Conservation (phyloP, 1,140 invertebrate genomes). For the Sycophila sp. region DNA sequence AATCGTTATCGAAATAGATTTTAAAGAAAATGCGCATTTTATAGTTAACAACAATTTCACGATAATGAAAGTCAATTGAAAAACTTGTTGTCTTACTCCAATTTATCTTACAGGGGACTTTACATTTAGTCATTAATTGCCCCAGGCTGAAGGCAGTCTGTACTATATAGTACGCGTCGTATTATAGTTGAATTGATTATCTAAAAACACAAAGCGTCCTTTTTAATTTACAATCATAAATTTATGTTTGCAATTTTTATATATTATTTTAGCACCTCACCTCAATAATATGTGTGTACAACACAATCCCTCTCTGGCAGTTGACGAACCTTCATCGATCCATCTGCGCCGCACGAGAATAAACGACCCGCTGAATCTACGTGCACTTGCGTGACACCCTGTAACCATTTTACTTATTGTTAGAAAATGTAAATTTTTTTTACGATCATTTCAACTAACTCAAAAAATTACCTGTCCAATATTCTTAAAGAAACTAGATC, state of each 20-base stretch:
- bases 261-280: background rate
- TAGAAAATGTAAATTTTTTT: constrained; percentile 5
- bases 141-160: constrained; percentile 23
- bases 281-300: constrained; percentile 62
- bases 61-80: constrained; percentile 25
- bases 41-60: constrained; percentile 34
- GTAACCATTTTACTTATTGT: constrained; percentile 8
- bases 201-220: constrained; percentile 22
- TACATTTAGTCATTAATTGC: constrained; percentile 28
- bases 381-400: constrained; percentile 93
- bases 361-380: constrained; percentile 87
- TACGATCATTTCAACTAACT: background rate
- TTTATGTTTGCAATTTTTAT: background rate
- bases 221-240: background rate
- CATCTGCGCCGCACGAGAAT: constrained; percentile 98
- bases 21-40: constrained; percentile 34
- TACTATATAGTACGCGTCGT: constrained; percentile 16
- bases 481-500: constrained; percentile 94
- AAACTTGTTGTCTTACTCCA: constrained; percentile 21
- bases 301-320: constrained; percentile 78
- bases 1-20: constrained; percentile 35
- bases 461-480: constrained; percentile 76
- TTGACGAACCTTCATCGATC: constrained; percentile 96
- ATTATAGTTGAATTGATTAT: constrained; percentile 18
- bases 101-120: constrained; percentile 27